Conservation (phyloP, 2,888 invertebrate genomes). For the Mystacides longicornis region DNA sequence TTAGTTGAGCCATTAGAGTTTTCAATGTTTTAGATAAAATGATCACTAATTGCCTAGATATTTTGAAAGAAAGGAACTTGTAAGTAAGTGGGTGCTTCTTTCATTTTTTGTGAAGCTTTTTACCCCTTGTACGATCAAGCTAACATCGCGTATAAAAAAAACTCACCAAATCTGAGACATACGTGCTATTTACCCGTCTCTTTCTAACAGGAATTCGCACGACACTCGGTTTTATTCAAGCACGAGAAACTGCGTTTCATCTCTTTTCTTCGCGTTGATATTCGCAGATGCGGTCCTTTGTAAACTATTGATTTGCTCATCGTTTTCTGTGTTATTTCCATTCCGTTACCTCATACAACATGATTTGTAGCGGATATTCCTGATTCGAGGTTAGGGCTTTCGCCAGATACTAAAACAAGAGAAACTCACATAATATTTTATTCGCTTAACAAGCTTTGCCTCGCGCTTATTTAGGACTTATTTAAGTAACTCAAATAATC, state of each 20-base stretch:
- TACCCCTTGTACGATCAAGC: background rate
- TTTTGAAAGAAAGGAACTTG: too few relatives aligned
- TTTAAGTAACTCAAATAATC: too few relatives aligned
- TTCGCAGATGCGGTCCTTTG: background rate
- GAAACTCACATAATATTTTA: too few relatives aligned
- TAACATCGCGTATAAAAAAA: too few relatives aligned
- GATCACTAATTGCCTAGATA: too few relatives aligned
- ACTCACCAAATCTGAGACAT: background rate
- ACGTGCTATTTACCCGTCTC: constrained; percentile 2
- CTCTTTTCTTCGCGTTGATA: background rate
- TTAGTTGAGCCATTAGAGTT: too few relatives aligned
- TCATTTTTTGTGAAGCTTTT: too few relatives aligned
- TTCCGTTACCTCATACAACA: background rate
- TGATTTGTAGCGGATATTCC: constrained; percentile 10
- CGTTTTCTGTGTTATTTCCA: background rate
- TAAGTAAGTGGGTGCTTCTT: too few relatives aligned
- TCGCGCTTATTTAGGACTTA: too few relatives aligned
- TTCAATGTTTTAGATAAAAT: too few relatives aligned
- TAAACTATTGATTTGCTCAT: background rate
- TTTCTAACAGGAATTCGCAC: constrained; percentile 1
- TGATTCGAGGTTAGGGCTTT: background rate
- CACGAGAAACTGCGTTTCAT: background rate
- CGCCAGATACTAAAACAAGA: background rate
- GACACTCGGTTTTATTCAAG: background rate
- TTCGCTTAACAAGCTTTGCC: too few relatives aligned